These are phyloP conservation scores for Ciconia stormi DNA, from an alignment of 2,113 vertebrate genomes.

Conservation along the genomic window DNA sequence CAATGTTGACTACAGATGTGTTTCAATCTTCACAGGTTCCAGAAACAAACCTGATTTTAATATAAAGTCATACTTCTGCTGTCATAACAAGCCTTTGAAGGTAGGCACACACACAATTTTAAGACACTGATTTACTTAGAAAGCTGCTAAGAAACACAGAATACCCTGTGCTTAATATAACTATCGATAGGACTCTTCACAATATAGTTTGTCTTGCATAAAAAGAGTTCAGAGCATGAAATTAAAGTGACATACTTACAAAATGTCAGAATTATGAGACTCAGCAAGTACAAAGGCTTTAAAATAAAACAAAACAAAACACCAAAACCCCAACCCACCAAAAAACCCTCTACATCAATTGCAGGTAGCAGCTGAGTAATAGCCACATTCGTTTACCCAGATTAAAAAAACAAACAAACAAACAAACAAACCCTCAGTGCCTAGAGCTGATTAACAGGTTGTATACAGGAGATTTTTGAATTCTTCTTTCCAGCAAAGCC, in stretches of 20 bases:
- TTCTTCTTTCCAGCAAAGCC: neutral
- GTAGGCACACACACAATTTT: neutral
- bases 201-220: neutral
- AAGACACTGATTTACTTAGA: neutral
- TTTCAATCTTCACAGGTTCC: neutral
- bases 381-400: neutral
- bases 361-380: neutral
- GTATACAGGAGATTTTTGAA: neutral
- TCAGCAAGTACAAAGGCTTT: neutral
- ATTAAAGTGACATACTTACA: neutral
- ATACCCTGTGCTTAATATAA: neutral
- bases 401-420: neutral
- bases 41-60: neutral
- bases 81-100: neutral
- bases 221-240: neutral
- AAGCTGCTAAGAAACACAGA: neutral
- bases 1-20: neutral
- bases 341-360: neutral
- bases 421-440: neutral
- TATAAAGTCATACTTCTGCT: neutral
- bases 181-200: neutral
- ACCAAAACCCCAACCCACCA: neutral
- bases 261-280: neutral
- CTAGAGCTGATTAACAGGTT: neutral
- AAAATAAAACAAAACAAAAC: neutral